Conservation (phyloP, 2,113 vertebrate genomes). For the Rhinogobius similis region DNA sequence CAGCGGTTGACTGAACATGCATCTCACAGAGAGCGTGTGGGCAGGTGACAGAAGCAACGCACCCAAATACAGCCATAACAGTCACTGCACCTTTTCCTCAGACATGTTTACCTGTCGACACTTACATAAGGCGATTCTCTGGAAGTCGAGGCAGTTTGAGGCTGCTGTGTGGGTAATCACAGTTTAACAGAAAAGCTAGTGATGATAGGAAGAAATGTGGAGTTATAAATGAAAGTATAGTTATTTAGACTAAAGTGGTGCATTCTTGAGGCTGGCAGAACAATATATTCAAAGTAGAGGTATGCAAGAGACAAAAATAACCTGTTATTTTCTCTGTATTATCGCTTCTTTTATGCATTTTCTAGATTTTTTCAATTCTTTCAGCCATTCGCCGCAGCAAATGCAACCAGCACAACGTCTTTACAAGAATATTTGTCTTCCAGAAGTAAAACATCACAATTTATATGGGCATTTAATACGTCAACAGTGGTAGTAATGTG, state of each 20-base stretch:
- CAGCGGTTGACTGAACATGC: slow-evolving; percentile 54
- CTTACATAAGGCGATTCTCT: background rate
- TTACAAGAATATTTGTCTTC: background rate
- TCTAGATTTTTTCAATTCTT: background rate
- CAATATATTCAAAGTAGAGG: background rate
- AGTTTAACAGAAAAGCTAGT: background rate
- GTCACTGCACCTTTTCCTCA: background rate
- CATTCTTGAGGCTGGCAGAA: background rate
- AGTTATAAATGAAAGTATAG: background rate
- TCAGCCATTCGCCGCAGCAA: background rate
- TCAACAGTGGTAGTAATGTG: too few species aligned
- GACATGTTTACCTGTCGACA: background rate
- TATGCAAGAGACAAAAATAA: background rate
- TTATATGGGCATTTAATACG: too few species aligned
- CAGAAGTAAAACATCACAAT: background rate
- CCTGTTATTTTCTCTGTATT: background rate
- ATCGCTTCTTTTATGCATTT: background rate
- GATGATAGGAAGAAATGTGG: background rate
- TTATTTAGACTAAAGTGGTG: background rate
- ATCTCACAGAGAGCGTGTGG: slow-evolving; percentile 21
- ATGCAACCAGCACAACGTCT: background rate
- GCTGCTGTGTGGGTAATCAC: background rate
- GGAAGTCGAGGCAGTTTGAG: background rate
- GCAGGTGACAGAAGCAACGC: background rate
- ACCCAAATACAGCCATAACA: background rate